Percentiles rank a stretch among this genome's conserved stretches.
Conservation (phyloP, 2,797 vertebrate genomes). For the Pseudochaenichthys georgianus region DNA sequence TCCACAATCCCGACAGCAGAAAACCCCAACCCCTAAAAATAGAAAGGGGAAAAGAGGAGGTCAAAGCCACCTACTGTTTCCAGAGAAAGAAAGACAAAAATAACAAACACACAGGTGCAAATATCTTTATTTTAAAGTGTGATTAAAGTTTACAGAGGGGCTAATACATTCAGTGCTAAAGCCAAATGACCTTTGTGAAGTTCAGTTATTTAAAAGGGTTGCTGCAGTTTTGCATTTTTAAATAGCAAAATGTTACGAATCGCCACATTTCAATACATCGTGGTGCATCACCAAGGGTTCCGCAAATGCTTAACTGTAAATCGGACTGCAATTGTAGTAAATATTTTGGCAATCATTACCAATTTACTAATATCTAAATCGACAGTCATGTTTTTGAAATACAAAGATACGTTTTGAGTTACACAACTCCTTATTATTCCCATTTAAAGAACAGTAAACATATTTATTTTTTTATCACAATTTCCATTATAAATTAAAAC, state of each 20-base stretch:
- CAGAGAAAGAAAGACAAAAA: constrained; percentile 49
- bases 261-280: background rate
- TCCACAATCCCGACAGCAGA: constrained; percentile 82
- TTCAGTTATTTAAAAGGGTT: background rate
- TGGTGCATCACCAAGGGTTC: background rate
- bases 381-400: background rate
- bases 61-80: constrained; percentile 76
- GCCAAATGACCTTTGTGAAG: background rate
- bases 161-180: background rate
- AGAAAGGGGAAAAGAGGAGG: constrained; percentile 81
- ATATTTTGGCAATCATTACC: background rate
- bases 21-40: constrained; percentile 82
- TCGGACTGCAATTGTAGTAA: background rate
- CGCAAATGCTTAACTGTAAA: background rate
- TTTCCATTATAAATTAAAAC: background rate
- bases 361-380: background rate
- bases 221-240: background rate
- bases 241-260: background rate
- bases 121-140: constrained; percentile 59
- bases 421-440: background rate
- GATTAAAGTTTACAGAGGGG: constrained; percentile 13
- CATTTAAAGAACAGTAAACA: background rate
- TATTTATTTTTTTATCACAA: background rate
- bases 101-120: constrained; percentile 47
- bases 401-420: background rate